Conservation (phyloP, 2,113 vertebrate genomes). For the Paracanthobrama guichenoti region DNA sequence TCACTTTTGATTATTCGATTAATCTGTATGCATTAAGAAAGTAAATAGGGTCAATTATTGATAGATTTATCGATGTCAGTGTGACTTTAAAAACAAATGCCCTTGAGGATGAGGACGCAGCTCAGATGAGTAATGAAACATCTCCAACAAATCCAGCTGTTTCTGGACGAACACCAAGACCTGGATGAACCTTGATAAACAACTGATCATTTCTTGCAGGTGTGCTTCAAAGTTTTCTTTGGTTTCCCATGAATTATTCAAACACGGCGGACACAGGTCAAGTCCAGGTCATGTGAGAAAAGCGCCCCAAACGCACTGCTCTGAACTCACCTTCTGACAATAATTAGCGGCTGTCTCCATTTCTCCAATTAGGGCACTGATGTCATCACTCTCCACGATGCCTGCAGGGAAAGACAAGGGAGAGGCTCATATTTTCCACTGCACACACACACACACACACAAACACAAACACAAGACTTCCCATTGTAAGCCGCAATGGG, state of each 20-base stretch:
- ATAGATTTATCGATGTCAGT: no score
- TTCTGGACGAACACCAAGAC: not conserved
- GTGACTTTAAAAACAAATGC: not conserved
- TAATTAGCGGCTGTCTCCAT: constrained; percentile 53
- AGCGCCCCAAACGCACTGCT: not conserved
- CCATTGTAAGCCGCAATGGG: not conserved
- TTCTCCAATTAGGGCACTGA: constrained; percentile 52
- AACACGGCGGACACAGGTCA: not conserved
- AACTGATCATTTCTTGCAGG: not conserved
- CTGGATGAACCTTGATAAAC: not conserved
- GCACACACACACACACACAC: not conserved
- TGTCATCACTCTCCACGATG: constrained; percentile 58
- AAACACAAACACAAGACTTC: constrained; percentile 7
- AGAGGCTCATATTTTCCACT: constrained; percentile 40
- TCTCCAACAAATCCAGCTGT: not conserved
- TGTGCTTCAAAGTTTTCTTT: not conserved
- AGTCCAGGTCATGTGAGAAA: not conserved
- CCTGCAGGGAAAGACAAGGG: constrained; percentile 38
- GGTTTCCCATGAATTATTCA: not conserved
- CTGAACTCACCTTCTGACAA: constrained; percentile 55
- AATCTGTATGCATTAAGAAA: no score
- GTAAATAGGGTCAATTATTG: no score
- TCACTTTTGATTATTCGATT: no score
- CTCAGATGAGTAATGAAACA: not conserved
- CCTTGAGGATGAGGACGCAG: not conserved